Base-by-base conservation (phyloP, 2,888 invertebrate species). In the Eupeodes latifasciatus region DNA sequence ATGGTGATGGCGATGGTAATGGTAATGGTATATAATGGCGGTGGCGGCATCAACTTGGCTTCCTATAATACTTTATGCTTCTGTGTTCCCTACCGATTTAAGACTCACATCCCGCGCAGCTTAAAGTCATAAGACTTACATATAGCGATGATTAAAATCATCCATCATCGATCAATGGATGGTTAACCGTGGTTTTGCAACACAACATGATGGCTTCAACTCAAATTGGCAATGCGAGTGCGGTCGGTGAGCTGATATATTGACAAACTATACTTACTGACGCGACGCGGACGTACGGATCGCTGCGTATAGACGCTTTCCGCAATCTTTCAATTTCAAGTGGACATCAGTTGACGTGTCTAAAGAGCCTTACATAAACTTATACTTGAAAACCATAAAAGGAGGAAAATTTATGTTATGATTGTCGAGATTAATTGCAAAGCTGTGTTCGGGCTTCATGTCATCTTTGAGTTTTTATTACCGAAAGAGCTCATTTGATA, bases 401-500 rank as follows among this genome's bases (percentile, higher is more conserved):
- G 81, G 78, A 81, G 88, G 81, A 36, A 85, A 85, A 89, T 89
- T 89, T 89, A 89, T 89, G 89, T 85, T 79, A 85, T 82, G 81
- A 85, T 89, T 85, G 85, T 76, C 66, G 62, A 79, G 89, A 89
- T 89, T 90, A 86, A 90, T 87, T 89, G 89, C 86, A 87, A 89
- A 89, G 81, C 87, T 81, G 87, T 89, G 87, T 89, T 89, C 90
- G 82, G 53, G 71, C 81, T 76, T 87, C 89, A 88, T 89, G 89
- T 88, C 88, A 85, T 85, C 85, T 79, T 44, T 44, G 77, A 59
- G 47, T 84, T 87, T 80, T 85, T 81, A 89, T 84, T 82, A 27
- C 67, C 84, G 80, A 77, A 6, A 40, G 40, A 5, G 77, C 62
- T 27, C 27, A 64, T 76, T 72, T 53, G 69, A 75, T 74, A 72